phyloP scores from a whole-genome alignment of 2,113 vertebrate genomes.

The Sciurus niger region DNA sequence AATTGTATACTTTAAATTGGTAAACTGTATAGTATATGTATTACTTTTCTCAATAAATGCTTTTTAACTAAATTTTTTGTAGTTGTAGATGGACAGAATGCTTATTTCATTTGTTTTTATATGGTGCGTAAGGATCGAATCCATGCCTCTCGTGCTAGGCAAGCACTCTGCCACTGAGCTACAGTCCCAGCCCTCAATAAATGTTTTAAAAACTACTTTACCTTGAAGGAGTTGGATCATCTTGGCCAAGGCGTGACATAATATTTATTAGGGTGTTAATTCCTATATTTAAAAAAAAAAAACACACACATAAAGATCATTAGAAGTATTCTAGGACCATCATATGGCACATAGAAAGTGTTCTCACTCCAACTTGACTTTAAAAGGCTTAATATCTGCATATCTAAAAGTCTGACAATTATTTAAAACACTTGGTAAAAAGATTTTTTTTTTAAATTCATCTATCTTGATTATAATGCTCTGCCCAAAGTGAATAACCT shows the following conservation, averaged over 20 bases:
- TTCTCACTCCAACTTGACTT: not conserved
- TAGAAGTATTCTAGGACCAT: conserved; percentile 37
- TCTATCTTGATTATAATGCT: not conserved
- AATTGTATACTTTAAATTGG: not conserved
- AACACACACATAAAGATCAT: conserved; percentile 63
- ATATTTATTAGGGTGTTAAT: conserved; percentile 99
- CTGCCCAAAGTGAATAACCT: not conserved
- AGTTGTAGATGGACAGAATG: too few species aligned
- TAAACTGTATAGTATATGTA: not conserved
- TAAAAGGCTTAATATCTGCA: conserved; percentile 48
- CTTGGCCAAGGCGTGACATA: conserved; percentile 99
- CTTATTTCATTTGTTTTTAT: too few species aligned
- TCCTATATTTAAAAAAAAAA: conserved; percentile 89
- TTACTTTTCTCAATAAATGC: conserved; percentile 17
- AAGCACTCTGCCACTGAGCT: too few species aligned
- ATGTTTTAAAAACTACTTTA: conserved; percentile 83
- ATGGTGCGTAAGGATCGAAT: too few species aligned
- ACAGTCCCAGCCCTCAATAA: too few species aligned
- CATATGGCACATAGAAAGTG: not conserved
- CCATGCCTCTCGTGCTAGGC: too few species aligned
- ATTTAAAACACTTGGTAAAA: conserved; percentile 16
- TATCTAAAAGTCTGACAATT: not conserved
- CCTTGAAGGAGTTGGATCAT: conserved; percentile 99
- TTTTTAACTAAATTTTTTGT: not conserved
- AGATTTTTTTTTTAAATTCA: conserved; percentile 30